Evolutionary conservation across 1,140 invertebrate species (phyloP).

Genomic region (Drosophila ambigua): DNA sequence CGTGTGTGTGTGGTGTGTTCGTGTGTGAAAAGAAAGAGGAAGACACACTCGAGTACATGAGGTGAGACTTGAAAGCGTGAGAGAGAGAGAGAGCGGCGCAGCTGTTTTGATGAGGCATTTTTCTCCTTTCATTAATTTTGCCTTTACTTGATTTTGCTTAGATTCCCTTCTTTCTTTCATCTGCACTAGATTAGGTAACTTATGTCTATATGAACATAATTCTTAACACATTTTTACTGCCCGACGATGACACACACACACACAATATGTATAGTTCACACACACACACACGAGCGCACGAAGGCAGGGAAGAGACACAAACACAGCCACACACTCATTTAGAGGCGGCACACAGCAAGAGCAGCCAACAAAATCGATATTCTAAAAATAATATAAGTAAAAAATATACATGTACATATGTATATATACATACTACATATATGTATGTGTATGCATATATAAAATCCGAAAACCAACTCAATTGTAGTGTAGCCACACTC

Average conservation of each 20-base stretch:
- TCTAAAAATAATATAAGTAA: conserved; percentile 83
- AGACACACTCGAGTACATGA: conserved; percentile 48
- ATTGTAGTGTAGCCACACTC: conserved; percentile 50
- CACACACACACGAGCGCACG: conserved; percentile 42
- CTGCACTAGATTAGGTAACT: conserved; percentile 76
- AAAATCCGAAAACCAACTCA: conserved; percentile 76
- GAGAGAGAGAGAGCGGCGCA: conserved; percentile 37
- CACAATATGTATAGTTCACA: conserved; percentile 43
- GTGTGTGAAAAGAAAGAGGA: conserved; percentile 63
- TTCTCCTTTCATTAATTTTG: conserved; percentile 17
- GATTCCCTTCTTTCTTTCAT: conserved; percentile 57
- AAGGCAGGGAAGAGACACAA: conserved; percentile 40
- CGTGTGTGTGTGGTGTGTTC: conserved; percentile 18
- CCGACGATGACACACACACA: conserved; percentile 34
- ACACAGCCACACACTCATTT: conserved; percentile 8
- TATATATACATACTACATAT: conserved; percentile 12
- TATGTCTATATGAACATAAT: conserved; percentile 78
- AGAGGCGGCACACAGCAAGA: conserved; percentile 7
- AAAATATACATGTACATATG: conserved; percentile 56
- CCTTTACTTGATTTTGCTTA: conserved; percentile 38
- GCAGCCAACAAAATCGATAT: conserved; percentile 79
- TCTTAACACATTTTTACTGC: conserved; percentile 73
- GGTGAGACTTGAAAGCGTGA: conserved; percentile 27
- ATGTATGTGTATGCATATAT: conserved; percentile 34
- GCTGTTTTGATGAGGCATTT: conserved; percentile 64